phyloP scores from a whole-genome alignment of 2,113 vertebrate species.

The Dissostichus mawsoni region DNA sequence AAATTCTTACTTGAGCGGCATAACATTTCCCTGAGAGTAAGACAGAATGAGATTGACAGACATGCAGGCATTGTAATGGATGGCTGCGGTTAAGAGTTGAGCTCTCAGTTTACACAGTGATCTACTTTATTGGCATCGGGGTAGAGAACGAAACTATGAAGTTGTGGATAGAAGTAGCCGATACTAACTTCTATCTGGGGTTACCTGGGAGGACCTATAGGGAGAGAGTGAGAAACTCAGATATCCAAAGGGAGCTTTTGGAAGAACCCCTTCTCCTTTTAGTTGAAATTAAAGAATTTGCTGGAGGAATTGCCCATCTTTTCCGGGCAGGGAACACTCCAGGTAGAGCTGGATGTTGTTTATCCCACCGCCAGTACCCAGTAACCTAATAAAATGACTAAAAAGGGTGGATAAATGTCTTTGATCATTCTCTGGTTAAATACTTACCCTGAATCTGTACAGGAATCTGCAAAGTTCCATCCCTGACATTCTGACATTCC shows the following conservation, averaged over 20 bases:
- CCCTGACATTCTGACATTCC: constrained; percentile 28
- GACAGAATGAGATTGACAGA: not conserved
- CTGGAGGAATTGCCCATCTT: constrained; percentile 2
- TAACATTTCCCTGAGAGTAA: not conserved
- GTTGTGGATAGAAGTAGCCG: not conserved
- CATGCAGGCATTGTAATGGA: not conserved
- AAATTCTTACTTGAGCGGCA: too few species aligned
- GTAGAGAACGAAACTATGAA: not conserved
- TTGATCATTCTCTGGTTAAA: constrained; percentile 29
- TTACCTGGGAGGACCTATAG: not conserved
- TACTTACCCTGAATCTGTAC: constrained; percentile 37
- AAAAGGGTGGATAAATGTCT: constrained; percentile 34
- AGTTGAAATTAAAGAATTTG: constrained; percentile 19
- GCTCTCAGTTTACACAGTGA: not conserved
- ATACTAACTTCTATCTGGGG: not conserved
- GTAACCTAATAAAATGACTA: not conserved
- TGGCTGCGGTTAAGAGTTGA: not conserved
- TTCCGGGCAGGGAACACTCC: constrained; percentile 2
- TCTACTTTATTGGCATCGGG: not conserved
- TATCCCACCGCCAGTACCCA: constrained; percentile 7
- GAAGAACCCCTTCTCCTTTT: constrained; percentile 18
- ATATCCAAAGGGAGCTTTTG: not conserved
- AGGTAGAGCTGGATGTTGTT: constrained; percentile 4
- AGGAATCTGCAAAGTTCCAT: constrained; percentile 19
- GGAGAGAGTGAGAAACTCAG: not conserved